Percentiles rank a stretch among this genome's conserved stretches.
Evolutionary conservation across 2,797 vertebrate species (phyloP).

Genomic region (Calcarius lapponicus): DNA sequence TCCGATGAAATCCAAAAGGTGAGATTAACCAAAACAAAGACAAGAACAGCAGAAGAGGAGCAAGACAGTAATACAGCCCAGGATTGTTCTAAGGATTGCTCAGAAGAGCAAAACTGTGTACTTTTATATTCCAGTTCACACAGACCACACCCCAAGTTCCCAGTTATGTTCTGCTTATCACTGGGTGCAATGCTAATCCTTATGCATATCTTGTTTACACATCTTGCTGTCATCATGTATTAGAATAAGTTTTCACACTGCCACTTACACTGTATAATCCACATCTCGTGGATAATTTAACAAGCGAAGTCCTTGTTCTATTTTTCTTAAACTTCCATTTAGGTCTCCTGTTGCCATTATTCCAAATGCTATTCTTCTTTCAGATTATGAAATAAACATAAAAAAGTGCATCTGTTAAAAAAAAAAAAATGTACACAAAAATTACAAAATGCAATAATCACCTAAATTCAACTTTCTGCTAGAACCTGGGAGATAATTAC

Average conservation of each 20-base stretch:
- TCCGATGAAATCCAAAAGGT: neutral
- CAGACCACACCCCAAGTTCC: neutral
- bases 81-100: neutral
- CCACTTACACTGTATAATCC: slow-evolving; percentile 85
- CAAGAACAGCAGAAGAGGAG: neutral
- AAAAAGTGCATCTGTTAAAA: neutral
- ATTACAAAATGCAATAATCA: neutral
- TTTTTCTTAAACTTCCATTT: slow-evolving; percentile 86
- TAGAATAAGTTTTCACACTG: neutral
- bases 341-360: slow-evolving; percentile 88
- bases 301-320: slow-evolving; percentile 84
- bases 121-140: neutral
- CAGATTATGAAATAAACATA: neutral
- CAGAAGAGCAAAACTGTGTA: neutral
- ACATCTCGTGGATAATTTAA: slow-evolving; percentile 87
- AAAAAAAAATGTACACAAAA: neutral
- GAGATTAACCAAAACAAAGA: neutral
- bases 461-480: neutral
- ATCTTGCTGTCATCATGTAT: neutral
- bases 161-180: neutral
- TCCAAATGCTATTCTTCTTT: slow-evolving; percentile 24
- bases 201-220: neutral
- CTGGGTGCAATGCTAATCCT: neutral
- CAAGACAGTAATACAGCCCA: neutral
- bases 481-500: neutral